Evolutionary conservation across 2,888 invertebrate genomes (phyloP).

Genomic region (Encarsia formosa): DNA sequence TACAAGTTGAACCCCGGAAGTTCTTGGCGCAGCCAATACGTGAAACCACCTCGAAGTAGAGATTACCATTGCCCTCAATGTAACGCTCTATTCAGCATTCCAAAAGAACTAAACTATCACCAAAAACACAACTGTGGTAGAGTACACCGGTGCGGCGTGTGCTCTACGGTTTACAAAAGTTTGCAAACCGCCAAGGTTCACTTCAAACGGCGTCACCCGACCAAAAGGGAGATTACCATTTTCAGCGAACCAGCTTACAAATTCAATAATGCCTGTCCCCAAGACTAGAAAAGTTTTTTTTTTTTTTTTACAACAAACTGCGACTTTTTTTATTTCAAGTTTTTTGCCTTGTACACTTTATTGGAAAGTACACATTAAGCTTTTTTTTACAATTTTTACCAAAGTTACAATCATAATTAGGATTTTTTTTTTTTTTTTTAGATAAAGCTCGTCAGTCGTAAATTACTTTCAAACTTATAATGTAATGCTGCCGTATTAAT

Average conservation of each 20-base stretch:
- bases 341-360: not conserved
- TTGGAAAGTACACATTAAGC: too few relatives aligned
- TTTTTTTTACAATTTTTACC: too few relatives aligned
- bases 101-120: constrained; percentile 39
- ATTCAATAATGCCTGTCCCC: not conserved
- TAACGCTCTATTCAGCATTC: constrained; percentile 37
- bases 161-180: constrained; percentile 36
- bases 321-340: not conserved
- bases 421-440: too few relatives aligned
- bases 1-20: too few relatives aligned
- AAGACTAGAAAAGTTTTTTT: not conserved
- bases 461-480: too few relatives aligned
- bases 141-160: constrained; percentile 41
- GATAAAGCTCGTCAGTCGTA: too few relatives aligned
- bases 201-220: constrained; percentile 34
- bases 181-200: constrained; percentile 38
- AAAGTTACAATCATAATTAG: too few relatives aligned
- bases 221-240: constrained; percentile 10
- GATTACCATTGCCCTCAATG: constrained; percentile 32
- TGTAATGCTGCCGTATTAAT: too few relatives aligned
- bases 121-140: constrained; percentile 40
- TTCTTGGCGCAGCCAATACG: too few relatives aligned
- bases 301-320: constrained; percentile 1
- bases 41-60: constrained; percentile 10
- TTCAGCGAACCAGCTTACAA: constrained; percentile 6